Evolutionary conservation across 1,140 invertebrate genomes (phyloP).

Genomic region (Onthophagus taurus): DNA sequence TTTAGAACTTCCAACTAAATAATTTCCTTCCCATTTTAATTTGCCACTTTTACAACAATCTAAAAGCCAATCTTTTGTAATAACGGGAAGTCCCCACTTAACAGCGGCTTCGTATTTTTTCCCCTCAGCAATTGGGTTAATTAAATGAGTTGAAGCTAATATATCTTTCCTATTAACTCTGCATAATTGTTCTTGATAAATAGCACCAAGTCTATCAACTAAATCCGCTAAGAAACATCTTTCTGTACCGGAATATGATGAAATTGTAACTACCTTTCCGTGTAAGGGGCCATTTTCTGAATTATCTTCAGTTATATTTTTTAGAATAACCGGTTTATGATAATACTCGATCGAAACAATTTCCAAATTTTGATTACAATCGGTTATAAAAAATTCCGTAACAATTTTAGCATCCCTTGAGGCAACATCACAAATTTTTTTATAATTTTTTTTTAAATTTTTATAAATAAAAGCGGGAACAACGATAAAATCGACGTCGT

Average conservation of each 20-base stretch:
- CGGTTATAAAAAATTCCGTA: slow-evolving; percentile 48
- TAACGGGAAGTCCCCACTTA: slow-evolving; percentile 72
- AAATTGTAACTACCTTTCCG: slow-evolving; percentile 66
- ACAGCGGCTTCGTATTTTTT: slow-evolving; percentile 75
- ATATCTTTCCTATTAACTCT: slow-evolving; percentile 44
- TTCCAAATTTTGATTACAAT: slow-evolving; percentile 50
- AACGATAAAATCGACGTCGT: not conserved
- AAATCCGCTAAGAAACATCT: slow-evolving; percentile 59
- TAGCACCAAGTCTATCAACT: slow-evolving; percentile 59
- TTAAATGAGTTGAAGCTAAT: slow-evolving; percentile 60
- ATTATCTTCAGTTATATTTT: no score
- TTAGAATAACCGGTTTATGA: slow-evolving; percentile 48
- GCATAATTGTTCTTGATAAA: slow-evolving; percentile 57
- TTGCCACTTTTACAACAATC: slow-evolving; percentile 45
- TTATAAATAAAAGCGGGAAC: not conserved
- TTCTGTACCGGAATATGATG: slow-evolving; percentile 61
- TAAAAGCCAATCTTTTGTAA: slow-evolving; percentile 67
- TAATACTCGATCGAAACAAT: slow-evolving; percentile 52
- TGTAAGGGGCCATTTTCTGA: slow-evolving; percentile 48
- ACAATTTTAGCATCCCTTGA: slow-evolving; percentile 46
- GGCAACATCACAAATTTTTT: no score
- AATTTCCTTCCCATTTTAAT: slow-evolving; percentile 46
- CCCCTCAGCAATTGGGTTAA: slow-evolving; percentile 61
- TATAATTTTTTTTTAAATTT: no score
- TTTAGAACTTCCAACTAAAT: slow-evolving; percentile 50